Conservation (phyloP, 2,113 vertebrate species). For the Apaloderma vittatum region DNA sequence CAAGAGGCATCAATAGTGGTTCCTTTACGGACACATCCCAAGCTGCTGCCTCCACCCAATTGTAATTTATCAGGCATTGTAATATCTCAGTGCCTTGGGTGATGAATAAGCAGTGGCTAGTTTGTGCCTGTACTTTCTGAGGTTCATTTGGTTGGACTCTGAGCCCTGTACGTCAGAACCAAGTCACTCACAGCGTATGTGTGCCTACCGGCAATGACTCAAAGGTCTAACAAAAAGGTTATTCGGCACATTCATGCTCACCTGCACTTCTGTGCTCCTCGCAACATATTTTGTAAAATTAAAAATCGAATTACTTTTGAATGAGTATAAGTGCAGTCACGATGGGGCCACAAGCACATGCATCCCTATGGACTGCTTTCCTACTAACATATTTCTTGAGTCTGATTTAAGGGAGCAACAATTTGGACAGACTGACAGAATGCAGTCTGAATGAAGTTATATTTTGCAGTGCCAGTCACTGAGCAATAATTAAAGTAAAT, state of each 20-base stretch:
- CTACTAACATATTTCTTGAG: neutral
- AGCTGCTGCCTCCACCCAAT: neutral
- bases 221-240: neutral
- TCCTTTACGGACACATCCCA: neutral
- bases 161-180: neutral
- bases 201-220: neutral
- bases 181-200: neutral
- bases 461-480: neutral
- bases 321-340: neutral
- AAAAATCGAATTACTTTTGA: neutral
- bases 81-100: neutral
- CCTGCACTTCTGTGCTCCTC: neutral
- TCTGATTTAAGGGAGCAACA: neutral
- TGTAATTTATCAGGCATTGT: neutral
- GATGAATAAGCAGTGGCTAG: neutral
- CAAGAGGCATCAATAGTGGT: neutral
- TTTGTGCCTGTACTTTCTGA: neutral
- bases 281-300: neutral
- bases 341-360: rapidly evolving
- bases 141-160: neutral
- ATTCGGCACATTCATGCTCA: neutral
- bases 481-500: neutral
- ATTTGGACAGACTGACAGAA: neutral
- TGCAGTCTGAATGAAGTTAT: neutral
- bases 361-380: neutral